Evolutionary conservation across 2,113 vertebrate genomes (phyloP), one percentile per base, ranked within the genome.

Genomic region (Lophotis ruficrista): DNA sequence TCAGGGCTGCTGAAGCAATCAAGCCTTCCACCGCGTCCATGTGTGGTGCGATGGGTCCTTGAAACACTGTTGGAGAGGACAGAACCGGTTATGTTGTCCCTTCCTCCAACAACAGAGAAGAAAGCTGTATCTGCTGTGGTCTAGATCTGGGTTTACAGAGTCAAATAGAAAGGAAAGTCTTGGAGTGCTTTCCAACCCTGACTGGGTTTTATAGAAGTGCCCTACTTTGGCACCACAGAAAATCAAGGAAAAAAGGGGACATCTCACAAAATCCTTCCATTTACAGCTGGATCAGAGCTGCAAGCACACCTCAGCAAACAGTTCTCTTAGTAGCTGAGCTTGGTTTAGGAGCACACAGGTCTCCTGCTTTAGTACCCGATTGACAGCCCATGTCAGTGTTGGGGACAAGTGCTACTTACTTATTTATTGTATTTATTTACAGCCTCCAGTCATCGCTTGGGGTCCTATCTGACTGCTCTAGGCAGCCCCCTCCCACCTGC

Each of bases 1-100:
- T 64, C 16, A 8, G 24, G 24, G 35, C 53, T 53, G 53, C 33
- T 72, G 48, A 45, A 90, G 27, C 0, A 0, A 60, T 23, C 1
- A 1, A 79, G 50, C n/a, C 30, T 64, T 66, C 57, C 41, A 33
- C n/a, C 28, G 4, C 23, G 86, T 14, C 45, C 64, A 62, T n/a
- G 30, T 15, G 37, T 33, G 61, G 25, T 2, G 0, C 4, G 6
- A 3, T 31, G 31, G 9, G 7, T 28, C 56, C 54, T 77, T 35
- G 41, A 73, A 77, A 57, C 17, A 6, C 27, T 48, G 2, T 6
- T 33, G 45, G 38, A 10, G 33, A 28, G 87, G n/a, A 76, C 72
- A 56, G 12, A n/a, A 3, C 15, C 30, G 19, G 5, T 37, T 35
- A 62, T 10, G 12, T 6, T 41, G 17, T 31, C 28, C 41, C 15